Evolutionary conservation across 2,797 vertebrate species (phyloP).

Genomic region (Ateles fusciceps): DNA sequence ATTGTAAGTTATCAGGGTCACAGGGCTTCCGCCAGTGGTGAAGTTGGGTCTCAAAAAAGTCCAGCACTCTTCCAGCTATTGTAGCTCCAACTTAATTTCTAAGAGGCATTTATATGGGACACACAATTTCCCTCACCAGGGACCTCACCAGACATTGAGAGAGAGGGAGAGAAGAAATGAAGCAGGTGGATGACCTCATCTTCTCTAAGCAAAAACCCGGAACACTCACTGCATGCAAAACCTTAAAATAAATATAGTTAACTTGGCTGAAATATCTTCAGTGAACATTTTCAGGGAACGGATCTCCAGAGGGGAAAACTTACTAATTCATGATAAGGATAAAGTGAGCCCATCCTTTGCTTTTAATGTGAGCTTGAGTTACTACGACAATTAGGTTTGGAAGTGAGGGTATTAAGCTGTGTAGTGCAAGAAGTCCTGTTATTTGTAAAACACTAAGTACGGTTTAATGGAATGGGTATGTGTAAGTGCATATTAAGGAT

Average conservation of each 20-base stretch:
- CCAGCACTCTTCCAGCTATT: background rate
- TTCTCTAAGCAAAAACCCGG: background rate
- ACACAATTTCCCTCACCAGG: background rate
- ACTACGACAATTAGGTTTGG: conserved; percentile 13
- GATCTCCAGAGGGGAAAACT: background rate
- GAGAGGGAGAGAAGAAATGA: background rate
- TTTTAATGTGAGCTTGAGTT: conserved; percentile 54
- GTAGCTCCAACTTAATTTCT: background rate
- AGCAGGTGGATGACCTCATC: background rate
- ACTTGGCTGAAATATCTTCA: background rate
- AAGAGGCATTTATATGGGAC: background rate
- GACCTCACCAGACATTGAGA: background rate
- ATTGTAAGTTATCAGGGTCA: background rate
- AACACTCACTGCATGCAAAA: background rate
- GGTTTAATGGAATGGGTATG: background rate
- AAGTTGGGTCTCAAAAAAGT: background rate
- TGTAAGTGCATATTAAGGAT: background rate
- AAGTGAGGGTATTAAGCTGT: background rate
- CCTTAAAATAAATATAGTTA: background rate
- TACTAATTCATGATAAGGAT: conserved; percentile 29
- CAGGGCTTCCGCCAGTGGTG: background rate
- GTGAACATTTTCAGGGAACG: background rate
- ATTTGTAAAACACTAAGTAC: background rate
- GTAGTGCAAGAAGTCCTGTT: background rate
- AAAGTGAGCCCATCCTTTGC: background rate